These are phyloP conservation scores for Apodemia zela DNA, from an alignment of 2,888 invertebrate species.

Conservation along the genomic window DNA sequence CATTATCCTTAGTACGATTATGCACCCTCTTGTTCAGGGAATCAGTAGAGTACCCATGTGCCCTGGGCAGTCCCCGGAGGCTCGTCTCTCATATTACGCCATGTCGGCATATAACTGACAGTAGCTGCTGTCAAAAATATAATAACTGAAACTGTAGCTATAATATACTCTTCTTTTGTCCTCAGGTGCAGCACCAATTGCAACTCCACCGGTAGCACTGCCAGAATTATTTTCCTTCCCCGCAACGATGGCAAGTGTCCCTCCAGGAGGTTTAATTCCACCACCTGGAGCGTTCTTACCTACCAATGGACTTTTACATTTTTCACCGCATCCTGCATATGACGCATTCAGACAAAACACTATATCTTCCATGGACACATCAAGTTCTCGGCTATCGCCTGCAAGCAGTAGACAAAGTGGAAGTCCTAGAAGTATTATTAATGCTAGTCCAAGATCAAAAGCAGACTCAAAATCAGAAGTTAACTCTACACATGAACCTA, in stretches of 20 bases:
- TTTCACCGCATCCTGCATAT: constrained; percentile 78
- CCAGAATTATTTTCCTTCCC: constrained; percentile 71
- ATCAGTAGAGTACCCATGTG: constrained; percentile 70
- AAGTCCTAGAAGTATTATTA: constrained; percentile 70
- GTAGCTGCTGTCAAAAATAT: constrained; percentile 40
- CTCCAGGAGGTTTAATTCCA: constrained; percentile 76
- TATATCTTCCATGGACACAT: constrained; percentile 68
- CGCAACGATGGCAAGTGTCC: constrained; percentile 62
- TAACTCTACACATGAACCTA: constrained; percentile 82
- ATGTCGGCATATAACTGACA: constrained; percentile 61
- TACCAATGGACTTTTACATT: constrained; percentile 75
- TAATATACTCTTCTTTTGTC: constrained; percentile 46
- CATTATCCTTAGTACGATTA: constrained; percentile 81
- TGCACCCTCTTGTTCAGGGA: constrained; percentile 79
- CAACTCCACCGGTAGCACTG: constrained; percentile 57
- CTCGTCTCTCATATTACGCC: constrained; percentile 76
- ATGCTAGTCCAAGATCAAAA: constrained; percentile 71
- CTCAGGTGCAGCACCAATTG: constrained; percentile 67
- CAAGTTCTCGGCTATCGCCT: constrained; percentile 75
- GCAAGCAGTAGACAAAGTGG: constrained; percentile 78
- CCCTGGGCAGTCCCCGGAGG: constrained; percentile 61
- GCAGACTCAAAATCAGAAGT: constrained; percentile 81
- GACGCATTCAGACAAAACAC: constrained; percentile 74
- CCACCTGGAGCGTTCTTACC: constrained; percentile 80
- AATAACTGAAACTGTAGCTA: constrained; percentile 31